Evolutionary conservation across 2,888 invertebrate genomes (phyloP).

Genomic region (Eupithecia exiguata): DNA sequence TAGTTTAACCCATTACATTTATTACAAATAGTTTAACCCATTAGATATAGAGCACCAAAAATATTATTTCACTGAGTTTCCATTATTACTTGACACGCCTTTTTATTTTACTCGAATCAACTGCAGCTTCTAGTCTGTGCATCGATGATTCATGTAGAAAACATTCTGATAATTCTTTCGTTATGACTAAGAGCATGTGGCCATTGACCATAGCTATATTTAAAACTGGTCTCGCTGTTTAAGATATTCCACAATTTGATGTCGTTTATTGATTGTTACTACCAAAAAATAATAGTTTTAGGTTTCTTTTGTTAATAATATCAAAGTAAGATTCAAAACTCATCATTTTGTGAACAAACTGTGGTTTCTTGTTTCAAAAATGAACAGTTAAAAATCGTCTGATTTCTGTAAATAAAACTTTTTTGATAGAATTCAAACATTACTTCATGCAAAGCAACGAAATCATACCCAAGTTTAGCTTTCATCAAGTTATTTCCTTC

Average conservation of each 20-base stretch:
- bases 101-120: background rate
- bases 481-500: conserved; percentile 10
- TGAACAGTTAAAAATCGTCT: background rate
- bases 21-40: background rate
- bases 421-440: background rate
- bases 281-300: background rate
- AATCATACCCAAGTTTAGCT: background rate
- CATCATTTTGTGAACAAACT: background rate
- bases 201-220: conserved; percentile 62
- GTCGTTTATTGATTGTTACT: background rate
- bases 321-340: background rate
- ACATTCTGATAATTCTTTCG: conserved; percentile 71
- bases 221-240: conserved; percentile 51
- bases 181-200: conserved; percentile 73
- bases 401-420: background rate
- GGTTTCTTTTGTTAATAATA: background rate
- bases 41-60: background rate
- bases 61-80: background rate
- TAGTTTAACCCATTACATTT: no score
- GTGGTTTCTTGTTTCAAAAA: background rate
- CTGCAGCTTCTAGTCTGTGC: conserved; percentile 47
- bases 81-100: background rate
- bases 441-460: background rate
- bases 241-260: conserved; percentile 29
- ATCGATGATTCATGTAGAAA: conserved; percentile 70